A percentile compares a stretch with the other conserved stretches of the same genome.
Evolutionary conservation across 2,113 vertebrate species (phyloP).

Genomic region (Macquaria australasica): DNA sequence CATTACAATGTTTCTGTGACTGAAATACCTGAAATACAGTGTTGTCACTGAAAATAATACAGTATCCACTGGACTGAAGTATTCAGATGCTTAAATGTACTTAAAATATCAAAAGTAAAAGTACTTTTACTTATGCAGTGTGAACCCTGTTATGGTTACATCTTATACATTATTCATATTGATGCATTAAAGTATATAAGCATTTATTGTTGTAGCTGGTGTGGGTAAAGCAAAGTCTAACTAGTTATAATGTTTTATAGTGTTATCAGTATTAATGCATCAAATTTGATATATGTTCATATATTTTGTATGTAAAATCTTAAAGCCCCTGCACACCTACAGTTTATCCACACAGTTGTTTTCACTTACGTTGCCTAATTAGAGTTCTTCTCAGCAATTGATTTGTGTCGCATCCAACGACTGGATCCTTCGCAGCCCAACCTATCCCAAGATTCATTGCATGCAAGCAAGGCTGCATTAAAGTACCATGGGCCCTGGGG

Average conservation of each 20-base stretch:
- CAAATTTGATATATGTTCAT: background rate
- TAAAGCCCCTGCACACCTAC: background rate
- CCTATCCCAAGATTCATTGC: too few species aligned
- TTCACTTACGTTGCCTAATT: background rate
- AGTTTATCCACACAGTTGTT: background rate
- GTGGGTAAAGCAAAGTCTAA: background rate
- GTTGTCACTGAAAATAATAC: background rate
- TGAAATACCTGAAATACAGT: background rate
- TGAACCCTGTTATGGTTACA: background rate
- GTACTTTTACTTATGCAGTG: background rate
- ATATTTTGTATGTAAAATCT: background rate
- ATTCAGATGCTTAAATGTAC: background rate
- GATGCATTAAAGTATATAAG: background rate
- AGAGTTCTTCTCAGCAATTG: background rate
- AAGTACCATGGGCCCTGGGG: too few species aligned
- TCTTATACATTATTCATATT: background rate
- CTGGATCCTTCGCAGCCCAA: too few species aligned
- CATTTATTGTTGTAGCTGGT: background rate
- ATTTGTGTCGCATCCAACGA: too few species aligned
- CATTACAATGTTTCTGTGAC: background rate
- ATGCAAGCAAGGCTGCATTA: too few species aligned
- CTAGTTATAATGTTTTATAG: background rate
- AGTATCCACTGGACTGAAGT: background rate
- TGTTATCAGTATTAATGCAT: background rate
- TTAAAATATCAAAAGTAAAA: background rate